Percentiles rank a stretch among this genome's conserved stretches.
Evolutionary conservation across 2,888 invertebrate species (phyloP).

Genomic region (Xestia xanthographa): DNA sequence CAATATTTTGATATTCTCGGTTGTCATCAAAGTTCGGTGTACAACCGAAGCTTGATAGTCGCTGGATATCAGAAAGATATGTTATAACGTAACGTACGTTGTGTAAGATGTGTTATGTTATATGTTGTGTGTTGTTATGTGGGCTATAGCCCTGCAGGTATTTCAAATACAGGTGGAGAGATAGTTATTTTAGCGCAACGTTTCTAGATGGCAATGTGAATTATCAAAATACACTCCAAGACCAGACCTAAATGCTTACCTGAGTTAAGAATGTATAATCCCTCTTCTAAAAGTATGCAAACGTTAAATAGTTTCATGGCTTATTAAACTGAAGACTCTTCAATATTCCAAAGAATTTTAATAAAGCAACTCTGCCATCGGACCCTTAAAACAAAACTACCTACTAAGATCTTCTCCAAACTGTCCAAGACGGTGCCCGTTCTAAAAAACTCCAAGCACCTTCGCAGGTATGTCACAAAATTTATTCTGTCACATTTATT

Average conservation of each 20-base stretch:
- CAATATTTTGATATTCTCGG: too few relatives aligned
- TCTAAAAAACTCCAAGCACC: constrained; percentile 53
- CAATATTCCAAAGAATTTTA: constrained; percentile 32
- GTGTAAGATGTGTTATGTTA: too few relatives aligned
- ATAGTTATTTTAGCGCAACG: too few relatives aligned
- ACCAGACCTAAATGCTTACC: not conserved
- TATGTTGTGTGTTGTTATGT: too few relatives aligned
- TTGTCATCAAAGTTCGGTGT: too few relatives aligned
- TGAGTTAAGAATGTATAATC: not conserved
- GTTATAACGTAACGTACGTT: too few relatives aligned
- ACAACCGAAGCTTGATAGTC: too few relatives aligned
- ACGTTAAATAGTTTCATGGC: constrained; percentile 2
- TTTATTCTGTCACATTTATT: constrained; percentile 63
- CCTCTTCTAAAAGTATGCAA: not conserved
- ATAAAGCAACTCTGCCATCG: constrained; percentile 33
- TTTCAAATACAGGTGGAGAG: not conserved
- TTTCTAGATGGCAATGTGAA: not conserved
- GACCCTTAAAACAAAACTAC: constrained; percentile 42
- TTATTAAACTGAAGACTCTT: constrained; percentile 3
- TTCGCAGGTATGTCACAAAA: constrained; percentile 46
- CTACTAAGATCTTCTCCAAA: constrained; percentile 21
- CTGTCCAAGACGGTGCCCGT: constrained; percentile 23
- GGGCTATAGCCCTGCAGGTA: too few relatives aligned
- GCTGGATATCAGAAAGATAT: too few relatives aligned
- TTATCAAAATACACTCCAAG: not conserved